phyloP scores from a whole-genome alignment of 2,113 vertebrate species.

The Bombycilla garrulus region DNA sequence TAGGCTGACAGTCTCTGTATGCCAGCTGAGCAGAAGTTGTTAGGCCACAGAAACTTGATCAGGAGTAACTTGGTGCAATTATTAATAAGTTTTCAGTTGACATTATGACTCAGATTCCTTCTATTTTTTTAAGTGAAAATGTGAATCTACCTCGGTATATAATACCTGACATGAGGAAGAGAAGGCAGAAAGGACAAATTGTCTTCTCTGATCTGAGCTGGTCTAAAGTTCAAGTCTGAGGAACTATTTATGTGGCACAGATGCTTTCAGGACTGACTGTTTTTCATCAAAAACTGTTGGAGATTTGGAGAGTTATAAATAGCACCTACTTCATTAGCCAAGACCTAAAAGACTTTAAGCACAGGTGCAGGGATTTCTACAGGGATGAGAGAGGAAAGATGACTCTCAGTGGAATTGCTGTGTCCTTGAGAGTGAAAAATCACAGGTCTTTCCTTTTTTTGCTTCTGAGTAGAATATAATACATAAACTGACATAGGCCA shows the following conservation, averaged over 20 bases:
- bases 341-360: conserved; percentile 37
- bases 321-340: conserved; percentile 22
- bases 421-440: conserved; percentile 54
- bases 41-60: not conserved
- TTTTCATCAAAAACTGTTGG: conserved; percentile 55
- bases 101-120: not conserved
- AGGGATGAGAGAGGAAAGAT: conserved; percentile 32
- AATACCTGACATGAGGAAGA: not conserved
- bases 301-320: conserved; percentile 59
- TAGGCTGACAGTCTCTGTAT: not conserved
- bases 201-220: not conserved
- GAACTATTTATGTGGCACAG: conserved; percentile 19
- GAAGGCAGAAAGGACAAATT: not conserved
- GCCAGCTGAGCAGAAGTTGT: not conserved
- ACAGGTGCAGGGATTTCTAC: conserved; percentile 56
- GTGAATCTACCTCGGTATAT: not conserved
- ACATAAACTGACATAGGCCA: not conserved
- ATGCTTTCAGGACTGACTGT: conserved; percentile 37
- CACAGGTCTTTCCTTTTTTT: not conserved
- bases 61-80: not conserved
- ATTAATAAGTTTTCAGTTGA: not conserved
- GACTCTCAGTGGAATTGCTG: not conserved
- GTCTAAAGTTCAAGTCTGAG: conserved; percentile 16
- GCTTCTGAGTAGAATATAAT: not conserved
- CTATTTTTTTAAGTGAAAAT: not conserved